phyloP scores from a whole-genome alignment of 2,888 invertebrate genomes.

The Horisme vitalbata region DNA sequence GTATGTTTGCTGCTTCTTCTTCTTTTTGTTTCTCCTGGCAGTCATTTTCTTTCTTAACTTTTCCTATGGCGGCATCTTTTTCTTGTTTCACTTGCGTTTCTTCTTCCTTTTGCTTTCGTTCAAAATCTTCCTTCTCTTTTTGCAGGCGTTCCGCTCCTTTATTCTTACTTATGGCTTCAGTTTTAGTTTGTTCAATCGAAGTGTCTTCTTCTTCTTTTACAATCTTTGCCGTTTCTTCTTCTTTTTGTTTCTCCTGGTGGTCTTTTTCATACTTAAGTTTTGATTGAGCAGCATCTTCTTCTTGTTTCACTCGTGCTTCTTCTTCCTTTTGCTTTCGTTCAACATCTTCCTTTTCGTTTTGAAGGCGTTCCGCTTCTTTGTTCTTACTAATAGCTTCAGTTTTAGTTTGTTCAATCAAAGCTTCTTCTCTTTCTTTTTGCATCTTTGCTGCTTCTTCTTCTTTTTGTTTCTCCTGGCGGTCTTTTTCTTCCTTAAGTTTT shows the following conservation, averaged over 20 bases:
- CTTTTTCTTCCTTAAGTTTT: neutral
- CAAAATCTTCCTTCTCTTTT: conserved; percentile 15
- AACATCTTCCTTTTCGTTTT: conserved; percentile 6
- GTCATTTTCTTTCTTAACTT: neutral
- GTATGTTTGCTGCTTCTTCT: conserved; percentile 6
- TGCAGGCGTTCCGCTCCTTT: neutral
- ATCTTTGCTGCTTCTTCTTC: conserved; percentile 14
- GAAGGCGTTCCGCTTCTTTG: neutral
- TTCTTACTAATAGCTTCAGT: neutral
- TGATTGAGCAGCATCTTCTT: neutral
- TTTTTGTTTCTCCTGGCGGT: neutral
- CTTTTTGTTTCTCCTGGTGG: neutral
- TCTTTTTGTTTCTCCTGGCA: conserved; percentile 1
- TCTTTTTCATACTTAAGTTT: neutral
- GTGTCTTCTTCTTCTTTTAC: neutral
- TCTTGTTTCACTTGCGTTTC: neutral
- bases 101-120: conserved; percentile 20
- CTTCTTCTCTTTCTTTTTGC: neutral
- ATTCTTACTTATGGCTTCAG: no score
- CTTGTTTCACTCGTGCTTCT: neutral
- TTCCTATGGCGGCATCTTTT: no score
- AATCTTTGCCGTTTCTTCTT: neutral
- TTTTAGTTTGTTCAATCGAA: no score
- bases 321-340: conserved; percentile 5
- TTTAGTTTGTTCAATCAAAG: neutral